Base-by-base conservation (phyloP, 2,113 vertebrate species). In the Gobio gobio region DNA sequence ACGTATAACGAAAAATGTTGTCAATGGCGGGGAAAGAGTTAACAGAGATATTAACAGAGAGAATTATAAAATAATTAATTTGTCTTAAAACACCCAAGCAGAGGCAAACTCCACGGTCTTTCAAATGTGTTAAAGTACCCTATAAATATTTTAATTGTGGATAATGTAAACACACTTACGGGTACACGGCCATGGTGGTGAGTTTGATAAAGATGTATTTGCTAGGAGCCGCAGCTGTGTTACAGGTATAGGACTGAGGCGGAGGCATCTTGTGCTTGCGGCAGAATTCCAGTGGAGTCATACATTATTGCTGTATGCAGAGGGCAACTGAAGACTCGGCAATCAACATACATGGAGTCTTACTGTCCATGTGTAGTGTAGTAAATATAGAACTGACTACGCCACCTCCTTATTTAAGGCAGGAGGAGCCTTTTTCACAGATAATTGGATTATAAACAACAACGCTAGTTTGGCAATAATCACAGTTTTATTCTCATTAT, bases 261-360 rank as follows among this genome's bases (percentile, higher is more conserved):
- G 98, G 97, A 59, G 98, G 98, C 96, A 99, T 97, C 95, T 97
- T 97, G 94, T 99, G 96, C 93, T 94, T 97, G 92, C 94, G 96
- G 90, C 97, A 99, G 95, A 99, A 99, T 87, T 99, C 97, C 88
- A 95, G 92, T 33, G 97, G 97, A 90, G 94, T 97, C 94, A 96
- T 93, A 90, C 94, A 91, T 45, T 95, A 97, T 82, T 95, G 94
- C 92, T 98, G 98, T 99, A 98, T 26, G 96, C n/a, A 96, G 88
- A 99, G 95, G 93, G 99, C 98, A 0, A n/a, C n/a, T n/a, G n/a
- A n/a, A n/a, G 97, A 97, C 92, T 99, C 94, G 82, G 97, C 97
- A 79, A 99, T 90, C 85, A 99, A 94, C 95, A 98, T 96, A 77
- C 97, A 98, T 2, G 97, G 97, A 79, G 94, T 96, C 94, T 96